phyloP scores from a whole-genome alignment of 2,888 invertebrate species.

The Orthosia incerta region DNA sequence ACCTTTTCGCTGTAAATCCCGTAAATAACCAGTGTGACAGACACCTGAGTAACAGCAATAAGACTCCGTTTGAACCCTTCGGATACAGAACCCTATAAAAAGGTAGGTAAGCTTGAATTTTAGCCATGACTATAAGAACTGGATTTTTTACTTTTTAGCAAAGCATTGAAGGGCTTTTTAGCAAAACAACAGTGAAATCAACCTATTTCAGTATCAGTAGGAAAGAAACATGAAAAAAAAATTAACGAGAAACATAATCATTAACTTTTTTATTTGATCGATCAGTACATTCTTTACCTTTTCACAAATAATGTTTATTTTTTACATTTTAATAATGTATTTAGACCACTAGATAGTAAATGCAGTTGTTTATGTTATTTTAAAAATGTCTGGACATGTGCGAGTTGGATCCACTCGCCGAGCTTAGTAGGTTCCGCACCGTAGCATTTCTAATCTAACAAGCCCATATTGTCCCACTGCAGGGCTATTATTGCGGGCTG shows the following conservation, averaged over 20 bases:
- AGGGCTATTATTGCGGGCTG: no score
- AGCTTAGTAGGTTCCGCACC: background rate
- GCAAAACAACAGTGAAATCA: background rate
- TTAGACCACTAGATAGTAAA: constrained; percentile 2
- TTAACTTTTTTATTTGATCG: constrained; percentile 9
- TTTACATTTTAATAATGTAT: background rate
- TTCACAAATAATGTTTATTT: background rate
- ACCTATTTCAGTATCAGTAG: background rate
- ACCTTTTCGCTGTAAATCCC: no score
- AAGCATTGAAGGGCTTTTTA: background rate
- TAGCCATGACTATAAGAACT: no score
- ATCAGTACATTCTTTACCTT: background rate
- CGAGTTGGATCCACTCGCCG: background rate
- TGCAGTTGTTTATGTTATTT: background rate
- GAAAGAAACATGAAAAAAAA: background rate
- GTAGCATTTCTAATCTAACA: background rate
- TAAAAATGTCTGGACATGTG: background rate
- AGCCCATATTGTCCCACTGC: no score
- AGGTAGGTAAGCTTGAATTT: no score
- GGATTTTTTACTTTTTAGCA: no score
- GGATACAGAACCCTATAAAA: no score
- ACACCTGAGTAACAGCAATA: no score
- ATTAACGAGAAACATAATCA: background rate
- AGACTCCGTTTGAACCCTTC: no score
- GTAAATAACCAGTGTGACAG: no score